These are phyloP conservation scores for Chaenocephalus aceratus DNA, from an alignment of 2,113 vertebrate species.

Conservation along the genomic window DNA sequence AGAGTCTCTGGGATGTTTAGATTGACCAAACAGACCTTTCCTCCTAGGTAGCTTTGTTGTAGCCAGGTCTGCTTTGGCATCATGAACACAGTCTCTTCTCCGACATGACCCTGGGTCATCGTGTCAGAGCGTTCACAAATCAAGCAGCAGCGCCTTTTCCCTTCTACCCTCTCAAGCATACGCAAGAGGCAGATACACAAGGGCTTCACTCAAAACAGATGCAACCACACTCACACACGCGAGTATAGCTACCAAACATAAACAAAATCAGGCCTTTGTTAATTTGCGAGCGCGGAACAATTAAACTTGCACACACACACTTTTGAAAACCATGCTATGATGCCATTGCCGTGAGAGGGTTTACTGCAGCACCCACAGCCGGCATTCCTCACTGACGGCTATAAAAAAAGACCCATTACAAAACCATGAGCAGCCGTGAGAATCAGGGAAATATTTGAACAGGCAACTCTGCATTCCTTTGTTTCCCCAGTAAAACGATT, in stretches of 20 bases:
- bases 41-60: constrained; percentile 52
- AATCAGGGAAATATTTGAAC: constrained; percentile 68
- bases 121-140: constrained; percentile 79
- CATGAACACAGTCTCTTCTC: constrained; percentile 64
- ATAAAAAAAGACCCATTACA: constrained; percentile 65
- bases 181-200: constrained; percentile 55
- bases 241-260: constrained; percentile 40
- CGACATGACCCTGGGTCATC: constrained; percentile 73
- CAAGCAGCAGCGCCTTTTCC: constrained; percentile 46
- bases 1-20: constrained; percentile 53
- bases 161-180: constrained; percentile 13
- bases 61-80: constrained; percentile 43
- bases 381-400: constrained; percentile 76
- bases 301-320: constrained; percentile 18
- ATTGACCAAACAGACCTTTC: constrained; percentile 38
- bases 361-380: constrained; percentile 60
- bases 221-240: constrained; percentile 45
- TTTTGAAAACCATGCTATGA: constrained; percentile 50
- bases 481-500: constrained; percentile 61
- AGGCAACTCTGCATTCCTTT: constrained; percentile 61
- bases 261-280: constrained; percentile 66
- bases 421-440: constrained; percentile 66
- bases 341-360: constrained; percentile 72
- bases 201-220: constrained; percentile 69
- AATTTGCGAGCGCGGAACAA: constrained; percentile 26